Conservation (phyloP, 2,113 vertebrate genomes). For the Stegostoma tigrinum region DNA sequence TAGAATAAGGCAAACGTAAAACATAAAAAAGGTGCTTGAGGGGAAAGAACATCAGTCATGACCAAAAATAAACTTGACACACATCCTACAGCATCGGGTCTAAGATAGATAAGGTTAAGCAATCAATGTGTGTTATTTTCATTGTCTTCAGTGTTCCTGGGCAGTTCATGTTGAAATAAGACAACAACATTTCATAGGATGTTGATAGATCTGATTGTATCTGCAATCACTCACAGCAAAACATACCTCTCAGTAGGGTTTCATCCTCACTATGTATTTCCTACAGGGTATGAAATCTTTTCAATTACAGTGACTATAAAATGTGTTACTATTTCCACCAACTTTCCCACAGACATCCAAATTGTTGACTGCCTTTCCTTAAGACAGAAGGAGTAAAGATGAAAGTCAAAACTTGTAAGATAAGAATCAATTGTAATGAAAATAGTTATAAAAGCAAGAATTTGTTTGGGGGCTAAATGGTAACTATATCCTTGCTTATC, state of each 20-base stretch:
- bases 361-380: neutral
- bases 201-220: conserved; percentile 20
- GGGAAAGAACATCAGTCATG: neutral
- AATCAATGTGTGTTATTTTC: conserved; percentile 13
- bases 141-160: neutral
- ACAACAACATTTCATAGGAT: conserved; percentile 17
- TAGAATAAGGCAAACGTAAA: neutral
- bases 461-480: neutral
- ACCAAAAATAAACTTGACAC: neutral
- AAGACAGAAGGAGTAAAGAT: conserved; percentile 20
- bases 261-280: conserved; percentile 1
- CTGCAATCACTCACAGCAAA: neutral
- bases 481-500: conserved; percentile 30
- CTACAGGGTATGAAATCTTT: conserved; percentile 2
- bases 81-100: neutral
- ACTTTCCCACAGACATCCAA: conserved; percentile 21
- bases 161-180: neutral
- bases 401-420: conserved; percentile 24
- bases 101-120: neutral
- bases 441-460: conserved; percentile 20
- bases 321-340: neutral
- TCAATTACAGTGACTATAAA: neutral
- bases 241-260: conserved; percentile 4
- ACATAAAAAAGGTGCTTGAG: neutral
- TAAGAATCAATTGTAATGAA: conserved; percentile 1